Conservation (phyloP, 2,113 vertebrate genomes). For the Ahaetulla prasina region DNA sequence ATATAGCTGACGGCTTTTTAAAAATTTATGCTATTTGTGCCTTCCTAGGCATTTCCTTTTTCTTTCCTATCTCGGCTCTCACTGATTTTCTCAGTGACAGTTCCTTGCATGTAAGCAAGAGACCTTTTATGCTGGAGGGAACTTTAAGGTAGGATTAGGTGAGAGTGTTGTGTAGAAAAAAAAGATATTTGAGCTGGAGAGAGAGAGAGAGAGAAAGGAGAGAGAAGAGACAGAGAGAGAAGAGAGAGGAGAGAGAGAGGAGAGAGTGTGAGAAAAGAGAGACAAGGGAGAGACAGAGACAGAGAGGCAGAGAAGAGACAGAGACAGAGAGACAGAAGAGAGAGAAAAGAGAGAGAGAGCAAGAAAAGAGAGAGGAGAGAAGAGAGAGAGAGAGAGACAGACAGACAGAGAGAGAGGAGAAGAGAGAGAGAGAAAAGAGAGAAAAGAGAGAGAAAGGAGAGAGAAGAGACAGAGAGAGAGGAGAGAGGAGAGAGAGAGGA, state of each 20-base stretch:
- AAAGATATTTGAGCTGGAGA: not conserved
- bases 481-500: not conserved
- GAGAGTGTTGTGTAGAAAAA: not conserved
- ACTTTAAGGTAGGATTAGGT: not conserved
- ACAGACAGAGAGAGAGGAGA: too few species aligned
- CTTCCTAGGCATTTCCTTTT: not conserved
- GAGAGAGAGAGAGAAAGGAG: not conserved
- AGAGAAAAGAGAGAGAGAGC: not conserved
- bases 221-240: too few species aligned
- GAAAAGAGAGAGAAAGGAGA: too few species aligned
- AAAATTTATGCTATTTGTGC: not conserved
- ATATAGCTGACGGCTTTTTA: not conserved
- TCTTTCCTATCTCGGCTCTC: not conserved
- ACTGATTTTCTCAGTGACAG: not conserved
- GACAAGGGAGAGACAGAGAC: fast-evolving
- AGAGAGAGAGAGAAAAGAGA: too few species aligned
- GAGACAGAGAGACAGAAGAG: too few species aligned
- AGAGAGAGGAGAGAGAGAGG: too few species aligned
- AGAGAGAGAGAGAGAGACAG: too few species aligned
- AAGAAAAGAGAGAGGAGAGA: too few species aligned
- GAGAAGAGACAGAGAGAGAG: not conserved
- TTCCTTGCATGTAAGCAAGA: not conserved
- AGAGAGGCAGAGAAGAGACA: too few species aligned
- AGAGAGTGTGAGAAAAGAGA: too few species aligned
- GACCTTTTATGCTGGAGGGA: not conserved